Percentiles rank a stretch among this genome's conserved stretches.
These are phyloP conservation scores for Parthenolecanium corni DNA, from an alignment of 2,888 invertebrate genomes.

Conservation along the genomic window DNA sequence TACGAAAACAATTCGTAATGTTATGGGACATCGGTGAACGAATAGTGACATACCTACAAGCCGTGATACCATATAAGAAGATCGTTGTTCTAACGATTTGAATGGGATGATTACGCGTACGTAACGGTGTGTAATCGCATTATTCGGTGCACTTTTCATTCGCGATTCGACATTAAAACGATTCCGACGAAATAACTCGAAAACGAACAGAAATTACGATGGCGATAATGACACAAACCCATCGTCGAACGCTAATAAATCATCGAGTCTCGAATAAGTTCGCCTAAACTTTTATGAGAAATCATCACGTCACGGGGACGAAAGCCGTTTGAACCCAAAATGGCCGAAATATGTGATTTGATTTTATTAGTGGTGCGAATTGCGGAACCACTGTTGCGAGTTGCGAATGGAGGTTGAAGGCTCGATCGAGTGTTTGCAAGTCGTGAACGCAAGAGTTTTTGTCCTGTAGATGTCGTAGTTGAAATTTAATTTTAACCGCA, in stretches of 20 bases:
- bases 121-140: conserved; percentile 8
- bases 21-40: too few relatives aligned
- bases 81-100: neutral
- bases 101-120: neutral
- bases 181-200: conserved; percentile 5
- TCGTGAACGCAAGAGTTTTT: too few relatives aligned
- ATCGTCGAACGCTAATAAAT: conserved; percentile 23
- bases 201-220: conserved; percentile 10
- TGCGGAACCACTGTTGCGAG: too few relatives aligned
- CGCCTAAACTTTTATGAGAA: too few relatives aligned
- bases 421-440: too few relatives aligned
- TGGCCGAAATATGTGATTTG: conserved; percentile 27
- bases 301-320: conserved; percentile 27
- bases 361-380: too few relatives aligned
- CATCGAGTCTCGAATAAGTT: conserved; percentile 15
- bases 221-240: conserved; percentile 22
- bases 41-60: conserved; percentile 16
- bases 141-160: conserved; percentile 3
- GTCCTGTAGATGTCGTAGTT: too few relatives aligned
- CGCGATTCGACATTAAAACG: neutral
- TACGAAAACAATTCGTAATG: too few relatives aligned
- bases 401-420: too few relatives aligned
- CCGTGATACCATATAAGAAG: conserved; percentile 25
- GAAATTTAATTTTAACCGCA: too few relatives aligned
- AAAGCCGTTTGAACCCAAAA: conserved; percentile 28